Percentiles rank a stretch among this genome's conserved stretches.
Conservation (phyloP, 1,140 invertebrate species). For the Lepidostoma basale region DNA sequence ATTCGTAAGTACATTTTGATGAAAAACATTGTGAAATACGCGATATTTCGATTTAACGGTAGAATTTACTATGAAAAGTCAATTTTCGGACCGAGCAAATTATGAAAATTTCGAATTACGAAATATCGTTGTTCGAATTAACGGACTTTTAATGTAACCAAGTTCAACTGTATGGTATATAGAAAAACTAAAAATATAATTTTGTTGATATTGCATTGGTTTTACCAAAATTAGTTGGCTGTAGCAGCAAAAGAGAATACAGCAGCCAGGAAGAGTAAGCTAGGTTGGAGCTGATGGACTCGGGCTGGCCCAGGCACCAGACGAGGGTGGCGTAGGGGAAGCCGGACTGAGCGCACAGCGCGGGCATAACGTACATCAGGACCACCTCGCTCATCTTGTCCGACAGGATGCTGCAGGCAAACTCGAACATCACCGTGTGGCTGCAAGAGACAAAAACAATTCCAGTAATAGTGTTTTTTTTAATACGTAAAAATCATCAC, state of each 20-base stretch:
- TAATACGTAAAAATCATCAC: too few relatives aligned
- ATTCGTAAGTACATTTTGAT: too few relatives aligned
- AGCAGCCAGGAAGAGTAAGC: conserved; percentile 57
- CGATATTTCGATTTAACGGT: too few relatives aligned
- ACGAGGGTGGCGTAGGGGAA: conserved; percentile 54
- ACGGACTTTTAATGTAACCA: too few relatives aligned
- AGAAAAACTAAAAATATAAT: too few relatives aligned
- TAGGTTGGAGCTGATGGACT: conserved; percentile 48
- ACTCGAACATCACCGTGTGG: conserved; percentile 56
- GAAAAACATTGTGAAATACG: too few relatives aligned
- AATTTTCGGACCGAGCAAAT: too few relatives aligned
- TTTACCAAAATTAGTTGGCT: conserved; percentile 68
- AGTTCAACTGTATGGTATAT: too few relatives aligned
- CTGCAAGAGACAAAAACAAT: conserved; percentile 49
- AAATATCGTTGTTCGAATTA: too few relatives aligned
- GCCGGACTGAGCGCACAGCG: conserved; percentile 53
- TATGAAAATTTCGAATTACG: too few relatives aligned
- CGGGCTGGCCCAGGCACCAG: conserved; percentile 22
- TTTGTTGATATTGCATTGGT: too few relatives aligned
- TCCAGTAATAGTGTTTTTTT: conserved; percentile 16
- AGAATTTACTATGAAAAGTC: too few relatives aligned
- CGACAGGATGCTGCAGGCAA: conserved; percentile 61
- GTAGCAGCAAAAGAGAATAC: conserved; percentile 68
- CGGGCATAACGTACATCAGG: conserved; percentile 63
- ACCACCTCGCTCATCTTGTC: conserved; percentile 63